Evolutionary conservation across 2,113 vertebrate genomes (phyloP), one percentile per base, ranked within the genome.

Genomic region (Orientallactaga bullata): DNA sequence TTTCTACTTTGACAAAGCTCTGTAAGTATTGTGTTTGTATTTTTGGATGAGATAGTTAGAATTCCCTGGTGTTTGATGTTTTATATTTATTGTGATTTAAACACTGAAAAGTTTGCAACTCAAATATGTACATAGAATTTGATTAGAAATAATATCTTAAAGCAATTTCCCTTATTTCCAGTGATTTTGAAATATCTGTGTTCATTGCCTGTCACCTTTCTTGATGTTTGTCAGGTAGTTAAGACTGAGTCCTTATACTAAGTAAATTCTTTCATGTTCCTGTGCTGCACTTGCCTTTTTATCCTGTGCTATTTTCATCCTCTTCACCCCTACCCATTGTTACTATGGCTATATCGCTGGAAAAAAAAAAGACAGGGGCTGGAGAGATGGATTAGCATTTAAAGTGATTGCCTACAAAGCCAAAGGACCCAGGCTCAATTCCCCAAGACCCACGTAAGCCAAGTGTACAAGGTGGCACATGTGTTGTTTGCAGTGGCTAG

Each of bases 121-220:
- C 80, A 79, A 89, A 65, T 95, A 81, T 76, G 94, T 73, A 63
- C 97, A 91, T 90, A 94, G 89, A 82, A 55, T 79, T 90, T 92
- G 73, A 93, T 97, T 97, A 97, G 97, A 96, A 97, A 97, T 88
- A 97, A 85, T 82, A 71, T 89, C 78, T 96, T 97, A 92, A 96
- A 97, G 89, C 4, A 86, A 7, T 77, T 84, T 97, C 28, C 94
- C 47, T 97, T 97, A 9, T 61, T 85, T 91, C 15, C 35, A 85
- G 51, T 94, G 97, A 91, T 85, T 51, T 95, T 95, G 63, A 90
- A 93, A 97, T 94, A 85, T 74, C 95, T 92, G 73, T 0, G 4
- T n/a, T 84, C 35, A 94, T 94, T 96, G 95, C 69, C 17, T 30
- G 76, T 80, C 60, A 37, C 35, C 55, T 69, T 61, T 21, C 6